Evolutionary conservation across 2,888 invertebrate species (phyloP).

Genomic region (Cheilosia vernalis): DNA sequence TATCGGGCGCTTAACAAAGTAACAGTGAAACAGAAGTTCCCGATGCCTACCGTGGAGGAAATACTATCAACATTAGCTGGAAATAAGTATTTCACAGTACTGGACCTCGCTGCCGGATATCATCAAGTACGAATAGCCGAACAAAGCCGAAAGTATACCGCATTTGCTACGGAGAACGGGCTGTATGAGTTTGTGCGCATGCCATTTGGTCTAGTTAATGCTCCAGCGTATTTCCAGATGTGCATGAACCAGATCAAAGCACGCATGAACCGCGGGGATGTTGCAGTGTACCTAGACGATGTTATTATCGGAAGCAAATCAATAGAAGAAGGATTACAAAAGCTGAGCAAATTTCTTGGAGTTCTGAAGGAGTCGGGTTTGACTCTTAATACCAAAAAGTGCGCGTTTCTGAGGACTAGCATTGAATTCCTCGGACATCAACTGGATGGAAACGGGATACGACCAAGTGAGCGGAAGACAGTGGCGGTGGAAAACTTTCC

Average conservation of each 20-base stretch:
- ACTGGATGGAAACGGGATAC: constrained; percentile 17
- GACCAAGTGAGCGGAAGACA: constrained; percentile 20
- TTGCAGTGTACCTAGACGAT: too few species aligned
- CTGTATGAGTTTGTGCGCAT: too few species aligned
- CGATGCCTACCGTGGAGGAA: constrained; percentile 48
- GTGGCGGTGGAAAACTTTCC: not conserved
- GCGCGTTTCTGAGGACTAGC: constrained; percentile 19
- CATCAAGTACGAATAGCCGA: not conserved
- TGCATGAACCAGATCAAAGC: not conserved
- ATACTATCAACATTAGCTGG: constrained; percentile 14
- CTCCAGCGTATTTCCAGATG: constrained; percentile 4
- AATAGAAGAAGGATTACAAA: constrained; percentile 16
- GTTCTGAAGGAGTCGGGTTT: constrained; percentile 9
- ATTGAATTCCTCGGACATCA: constrained; percentile 23
- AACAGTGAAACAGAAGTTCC: constrained; percentile 37
- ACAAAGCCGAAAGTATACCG: too few species aligned
- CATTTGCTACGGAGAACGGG: too few species aligned
- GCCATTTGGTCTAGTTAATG: not conserved
- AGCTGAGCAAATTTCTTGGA: not conserved
- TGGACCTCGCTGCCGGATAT: constrained; percentile 42
- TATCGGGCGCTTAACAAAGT: constrained; percentile 76
- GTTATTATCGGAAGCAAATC: constrained; percentile 4
- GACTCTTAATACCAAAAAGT: constrained; percentile 30
- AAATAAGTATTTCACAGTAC: constrained; percentile 24
- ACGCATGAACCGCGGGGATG: too few species aligned